Percentiles rank a stretch among this genome's conserved stretches.
These are phyloP conservation scores for Athene noctua DNA, from an alignment of 2,113 vertebrate species.

Conservation along the genomic window DNA sequence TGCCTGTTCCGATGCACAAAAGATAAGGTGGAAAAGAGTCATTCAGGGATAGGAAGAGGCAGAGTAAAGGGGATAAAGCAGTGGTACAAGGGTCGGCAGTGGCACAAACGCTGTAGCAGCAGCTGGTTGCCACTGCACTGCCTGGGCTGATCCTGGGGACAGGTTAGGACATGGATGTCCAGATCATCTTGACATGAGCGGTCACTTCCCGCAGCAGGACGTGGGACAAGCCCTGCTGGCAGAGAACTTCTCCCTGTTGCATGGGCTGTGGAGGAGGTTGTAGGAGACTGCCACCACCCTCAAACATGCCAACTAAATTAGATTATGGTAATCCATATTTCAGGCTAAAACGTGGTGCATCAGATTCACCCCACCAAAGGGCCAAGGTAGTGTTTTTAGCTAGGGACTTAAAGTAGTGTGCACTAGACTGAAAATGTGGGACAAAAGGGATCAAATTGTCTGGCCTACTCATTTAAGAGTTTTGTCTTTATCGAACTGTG, in stretches of 20 bases:
- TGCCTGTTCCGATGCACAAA: neutral
- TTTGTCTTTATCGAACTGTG: neutral
- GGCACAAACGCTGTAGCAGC: neutral
- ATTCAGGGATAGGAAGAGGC: neutral
- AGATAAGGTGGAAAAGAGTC: neutral
- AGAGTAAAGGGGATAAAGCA: neutral
- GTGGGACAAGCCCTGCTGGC: fast-evolving
- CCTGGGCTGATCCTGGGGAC: neutral
- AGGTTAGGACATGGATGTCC: neutral
- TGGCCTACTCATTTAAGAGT: neutral
- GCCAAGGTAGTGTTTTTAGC: neutral
- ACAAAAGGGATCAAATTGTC: neutral
- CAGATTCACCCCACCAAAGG: neutral
- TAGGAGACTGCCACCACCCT: neutral
- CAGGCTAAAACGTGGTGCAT: neutral
- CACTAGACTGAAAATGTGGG: neutral
- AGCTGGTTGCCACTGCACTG: neutral
- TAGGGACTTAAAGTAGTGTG: neutral
- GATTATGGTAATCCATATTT: neutral
- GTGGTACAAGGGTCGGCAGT: neutral
- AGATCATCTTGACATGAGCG: neutral
- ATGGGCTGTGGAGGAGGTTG: neutral
- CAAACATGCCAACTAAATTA: neutral
- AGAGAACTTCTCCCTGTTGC: neutral
- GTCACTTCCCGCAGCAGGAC: neutral